Conservation (phyloP, 2,113 vertebrate genomes). For the Oreochromis aureus region DNA sequence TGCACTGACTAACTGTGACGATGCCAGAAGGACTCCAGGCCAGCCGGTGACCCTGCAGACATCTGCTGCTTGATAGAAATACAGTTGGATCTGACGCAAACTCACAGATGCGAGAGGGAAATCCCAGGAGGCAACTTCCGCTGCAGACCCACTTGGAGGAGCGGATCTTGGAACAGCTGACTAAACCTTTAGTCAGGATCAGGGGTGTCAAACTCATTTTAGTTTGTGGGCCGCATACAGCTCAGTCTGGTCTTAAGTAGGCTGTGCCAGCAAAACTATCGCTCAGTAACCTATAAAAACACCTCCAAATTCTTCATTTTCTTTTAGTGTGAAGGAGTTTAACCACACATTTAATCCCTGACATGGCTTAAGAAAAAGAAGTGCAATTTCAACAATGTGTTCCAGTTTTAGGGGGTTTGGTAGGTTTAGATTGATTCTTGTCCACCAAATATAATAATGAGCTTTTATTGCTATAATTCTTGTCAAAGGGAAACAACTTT, state of each 20-base stretch:
- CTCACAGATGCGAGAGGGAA: slow-evolving; percentile 23
- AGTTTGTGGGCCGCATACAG: background rate
- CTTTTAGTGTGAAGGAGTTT: background rate
- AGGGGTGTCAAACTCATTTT: background rate
- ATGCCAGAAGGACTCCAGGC: slow-evolving; percentile 11
- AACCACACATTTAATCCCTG: background rate
- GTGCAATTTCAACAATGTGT: background rate
- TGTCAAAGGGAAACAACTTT: background rate
- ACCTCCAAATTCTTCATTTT: background rate
- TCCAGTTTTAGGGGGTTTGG: background rate
- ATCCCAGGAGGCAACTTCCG: slow-evolving; percentile 2
- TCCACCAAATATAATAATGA: background rate
- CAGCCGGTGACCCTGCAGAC: slow-evolving; percentile 6
- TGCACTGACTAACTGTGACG: background rate
- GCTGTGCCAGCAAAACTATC: background rate
- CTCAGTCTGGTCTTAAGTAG: background rate
- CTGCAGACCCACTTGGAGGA: background rate
- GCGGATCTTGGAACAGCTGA: slow-evolving; percentile 18
- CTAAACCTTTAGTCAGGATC: background rate
- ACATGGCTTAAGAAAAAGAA: background rate
- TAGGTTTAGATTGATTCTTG: background rate
- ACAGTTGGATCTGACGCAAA: background rate
- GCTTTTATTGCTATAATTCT: background rate
- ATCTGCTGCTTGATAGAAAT: slow-evolving; percentile 36
- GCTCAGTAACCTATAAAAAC: background rate